Base-by-base conservation (phyloP, 2,113 vertebrate genomes). In the Odocoileus virginianus region DNA sequence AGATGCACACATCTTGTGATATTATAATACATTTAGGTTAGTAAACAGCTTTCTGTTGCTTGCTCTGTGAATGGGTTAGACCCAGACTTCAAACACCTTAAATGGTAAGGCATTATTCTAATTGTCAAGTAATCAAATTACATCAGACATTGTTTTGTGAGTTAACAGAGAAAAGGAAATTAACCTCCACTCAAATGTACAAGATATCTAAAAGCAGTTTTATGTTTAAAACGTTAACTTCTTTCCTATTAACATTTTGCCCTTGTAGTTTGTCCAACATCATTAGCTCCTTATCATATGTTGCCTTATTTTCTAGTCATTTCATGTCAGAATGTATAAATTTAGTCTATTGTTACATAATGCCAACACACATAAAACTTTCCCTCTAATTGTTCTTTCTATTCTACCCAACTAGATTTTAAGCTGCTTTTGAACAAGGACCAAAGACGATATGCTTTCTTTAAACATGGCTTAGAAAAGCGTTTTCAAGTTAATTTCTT, bases 391-490 rank as follows among this genome's bases (percentile, higher is more conserved):
- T 88, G 17, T 89, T 61, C 7, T 78, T 4, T 36, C 3, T 91
- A 45, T 57, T 93, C 9, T 95, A 61, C 11, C 30, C 25, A 60
- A 57, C 25, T 88, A 88, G 7, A 93, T 67, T 76, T 85, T 92
- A 94, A 93, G n/a, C 64, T 94, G 17, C 7, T 97, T 98, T 96
- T 61, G 43, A 87, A 78, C 3, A 96, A 94, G 40, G 52, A 90
- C 12, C 30, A 83, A 81, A 61, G 27, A 50, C 3, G 45, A 45
- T 47, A 74, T 74, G n/a, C 45, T 79, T 93, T 90, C 91, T 93
- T 93, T 91, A 96, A 88, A 96, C 83, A 81, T 93, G 36, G 16
- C 55, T 93, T 71, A 83, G 76, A 55, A 91, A 95, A 91, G 21
- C 64, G 4, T n/a, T 90, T 57, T 89, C 33, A 89, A 87, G 74